Percentiles rank a stretch among this genome's conserved stretches.
These are phyloP conservation scores for Melanerpes aurifrons DNA, from an alignment of 2,113 vertebrate species.

Conservation along the genomic window DNA sequence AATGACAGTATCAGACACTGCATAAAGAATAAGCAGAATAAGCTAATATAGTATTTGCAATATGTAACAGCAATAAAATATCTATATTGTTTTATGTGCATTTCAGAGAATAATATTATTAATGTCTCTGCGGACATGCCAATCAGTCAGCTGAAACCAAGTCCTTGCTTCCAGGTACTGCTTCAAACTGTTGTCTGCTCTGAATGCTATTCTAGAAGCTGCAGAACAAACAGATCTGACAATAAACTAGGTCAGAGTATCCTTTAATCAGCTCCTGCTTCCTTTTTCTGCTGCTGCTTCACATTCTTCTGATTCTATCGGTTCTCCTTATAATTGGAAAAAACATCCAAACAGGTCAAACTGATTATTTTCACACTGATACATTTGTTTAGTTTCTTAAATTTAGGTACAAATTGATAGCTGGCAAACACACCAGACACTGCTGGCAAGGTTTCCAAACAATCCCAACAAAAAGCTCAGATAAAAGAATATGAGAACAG, in stretches of 20 bases:
- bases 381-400: not conserved
- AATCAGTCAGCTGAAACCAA: not conserved
- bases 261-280: not conserved
- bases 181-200: not conserved
- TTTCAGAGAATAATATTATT: not conserved
- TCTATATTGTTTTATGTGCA: fast-evolving
- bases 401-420: not conserved
- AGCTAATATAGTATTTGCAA: not conserved
- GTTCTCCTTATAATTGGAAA: not conserved
- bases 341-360: not conserved
- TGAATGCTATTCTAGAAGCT: not conserved
- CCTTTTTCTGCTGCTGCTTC: not conserved
- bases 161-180: not conserved
- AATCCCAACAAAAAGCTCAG: not conserved
- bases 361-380: not conserved
- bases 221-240: not conserved
- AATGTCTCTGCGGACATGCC: not conserved
- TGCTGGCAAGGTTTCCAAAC: not conserved
- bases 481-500: not conserved
- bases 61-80: not conserved
- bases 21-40: not conserved
- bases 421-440: not conserved
- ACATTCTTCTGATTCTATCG: not conserved
- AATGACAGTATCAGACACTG: not conserved
- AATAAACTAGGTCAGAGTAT: not conserved